phyloP scores from a whole-genome alignment of 1,140 invertebrate species.

The Hylaeus volcanicus region DNA sequence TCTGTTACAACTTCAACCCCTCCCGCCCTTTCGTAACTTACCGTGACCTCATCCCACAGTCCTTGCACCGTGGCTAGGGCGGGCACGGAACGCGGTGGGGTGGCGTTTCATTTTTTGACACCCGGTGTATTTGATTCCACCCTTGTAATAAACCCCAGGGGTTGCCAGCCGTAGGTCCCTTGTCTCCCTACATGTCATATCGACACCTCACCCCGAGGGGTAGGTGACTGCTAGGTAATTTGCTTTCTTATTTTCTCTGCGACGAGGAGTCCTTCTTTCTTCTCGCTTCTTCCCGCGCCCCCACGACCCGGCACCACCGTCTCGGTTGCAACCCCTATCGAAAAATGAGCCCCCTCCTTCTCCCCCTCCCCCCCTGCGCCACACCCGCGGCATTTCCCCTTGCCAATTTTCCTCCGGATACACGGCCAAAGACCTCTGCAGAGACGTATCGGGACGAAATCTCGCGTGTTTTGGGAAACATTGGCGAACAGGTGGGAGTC shows the following conservation, averaged over 20 bases:
- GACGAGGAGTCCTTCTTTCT: conserved; percentile 51
- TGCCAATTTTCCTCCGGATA: conserved; percentile 54
- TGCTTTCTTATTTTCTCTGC: conserved; percentile 79
- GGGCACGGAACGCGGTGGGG: conserved; percentile 63
- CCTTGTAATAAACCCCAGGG: conserved; percentile 81
- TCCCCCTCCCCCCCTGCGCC: conserved; percentile 14
- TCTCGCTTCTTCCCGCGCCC: conserved; percentile 5
- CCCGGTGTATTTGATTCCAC: conserved; percentile 82
- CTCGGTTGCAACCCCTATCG: conserved; percentile 55
- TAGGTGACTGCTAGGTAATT: conserved; percentile 79
- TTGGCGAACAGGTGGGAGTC: conserved; percentile 11
- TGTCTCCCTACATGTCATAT: conserved; percentile 79
- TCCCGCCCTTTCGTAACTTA: conserved; percentile 55
- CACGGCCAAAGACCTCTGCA: conserved; percentile 23
- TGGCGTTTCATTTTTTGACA: conserved; percentile 81
- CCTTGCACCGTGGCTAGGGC: conserved; percentile 33
- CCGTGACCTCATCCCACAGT: conserved; percentile 58
- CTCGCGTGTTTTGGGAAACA: neutral
- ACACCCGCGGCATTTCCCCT: conserved; percentile 42
- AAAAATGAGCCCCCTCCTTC: conserved; percentile 46
- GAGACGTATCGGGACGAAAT: conserved; percentile 11
- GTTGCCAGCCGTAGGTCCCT: conserved; percentile 66
- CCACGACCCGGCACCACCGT: conserved; percentile 25
- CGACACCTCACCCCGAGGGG: conserved; percentile 77
- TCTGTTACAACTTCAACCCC: conserved; percentile 54